Evolutionary conservation across 2,113 vertebrate genomes (phyloP), one percentile per base, ranked within the genome.

Genomic region (Orthonyx spaldingii): DNA sequence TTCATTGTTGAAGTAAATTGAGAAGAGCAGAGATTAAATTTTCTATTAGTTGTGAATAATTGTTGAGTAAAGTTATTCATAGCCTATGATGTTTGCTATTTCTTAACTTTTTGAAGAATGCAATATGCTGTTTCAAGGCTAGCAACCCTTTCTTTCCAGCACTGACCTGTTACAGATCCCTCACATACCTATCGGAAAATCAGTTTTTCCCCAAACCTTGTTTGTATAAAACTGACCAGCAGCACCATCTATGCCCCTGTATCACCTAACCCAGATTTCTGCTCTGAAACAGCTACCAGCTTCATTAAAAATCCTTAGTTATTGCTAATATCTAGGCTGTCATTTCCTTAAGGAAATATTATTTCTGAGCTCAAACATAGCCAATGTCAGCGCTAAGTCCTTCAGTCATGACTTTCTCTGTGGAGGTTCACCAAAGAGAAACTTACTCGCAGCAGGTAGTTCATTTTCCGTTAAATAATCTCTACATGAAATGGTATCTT

Each of bases 391-490:
- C 28, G 70, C 5, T 39, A 27, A 33, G 35, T 74, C 23, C 41
- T 77, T 46, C 42, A 95, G 50, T 39, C 27, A 47, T 44, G 42
- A 47, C 30, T 66, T 93, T 55, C 86, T 92, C 68, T 8, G 6
- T n/a, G 71, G 83, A 84, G 24, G 16, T 89, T 95, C 77, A 91
- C 84, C 44, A 82, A 20, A 33, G 32, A 69, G 49, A 63, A 89
- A 5, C 20, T 75, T 76, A 53, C 44, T 84, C 33, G 11, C 65
- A 95, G 53, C n/a, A 82, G 57, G 70, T 85, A 60, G 37, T 76
- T 93, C 33, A 82, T 95, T 92, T 89, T 84, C 70, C 37, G 61
- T 64, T 64, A 93, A 91, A 68, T 68, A 94, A 81, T 79, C 61
- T 76, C 56, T 44, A 41, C 47, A 53, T 69, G 52, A 89, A 89